Evolutionary conservation across 2,113 vertebrate species (phyloP).

Genomic region (Sitta europaea): DNA sequence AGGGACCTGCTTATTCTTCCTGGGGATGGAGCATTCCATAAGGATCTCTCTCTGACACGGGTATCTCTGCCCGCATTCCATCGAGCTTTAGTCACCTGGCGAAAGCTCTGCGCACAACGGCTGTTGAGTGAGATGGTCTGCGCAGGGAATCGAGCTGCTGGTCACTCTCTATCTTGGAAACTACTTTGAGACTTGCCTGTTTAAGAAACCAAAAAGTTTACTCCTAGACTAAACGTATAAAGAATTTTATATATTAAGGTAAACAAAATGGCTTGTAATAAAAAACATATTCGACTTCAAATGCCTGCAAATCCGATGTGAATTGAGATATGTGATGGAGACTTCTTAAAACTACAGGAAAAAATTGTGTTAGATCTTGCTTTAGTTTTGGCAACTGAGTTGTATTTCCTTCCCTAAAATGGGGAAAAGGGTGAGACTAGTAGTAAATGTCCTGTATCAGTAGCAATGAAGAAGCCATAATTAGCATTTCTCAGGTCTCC

Average conservation of each 20-base stretch:
- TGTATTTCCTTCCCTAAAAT: background rate
- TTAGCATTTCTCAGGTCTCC: background rate
- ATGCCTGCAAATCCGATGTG: background rate
- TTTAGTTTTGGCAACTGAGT: background rate
- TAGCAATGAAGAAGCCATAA: background rate
- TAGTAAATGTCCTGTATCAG: background rate
- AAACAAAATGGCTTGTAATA: background rate
- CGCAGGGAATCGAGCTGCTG: background rate
- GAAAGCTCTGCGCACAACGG: background rate
- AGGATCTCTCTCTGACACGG: background rate
- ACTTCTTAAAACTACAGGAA: background rate
- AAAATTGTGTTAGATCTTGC: background rate
- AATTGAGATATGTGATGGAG: background rate
- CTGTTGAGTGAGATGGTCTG: slow-evolving; percentile 1
- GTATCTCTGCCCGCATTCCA: background rate
- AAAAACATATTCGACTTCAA: background rate
- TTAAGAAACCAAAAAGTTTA: background rate
- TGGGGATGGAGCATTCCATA: background rate
- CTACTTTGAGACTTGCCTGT: background rate
- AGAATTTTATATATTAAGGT: background rate
- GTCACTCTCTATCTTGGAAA: background rate
- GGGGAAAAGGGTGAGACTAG: background rate
- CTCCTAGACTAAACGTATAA: background rate
- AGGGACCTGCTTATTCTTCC: background rate
- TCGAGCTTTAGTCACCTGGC: background rate